A percentile compares a stretch with the other conserved stretches of the same genome.
Conservation (phyloP, 1,140 invertebrate species). For the Drosophila lowei region DNA sequence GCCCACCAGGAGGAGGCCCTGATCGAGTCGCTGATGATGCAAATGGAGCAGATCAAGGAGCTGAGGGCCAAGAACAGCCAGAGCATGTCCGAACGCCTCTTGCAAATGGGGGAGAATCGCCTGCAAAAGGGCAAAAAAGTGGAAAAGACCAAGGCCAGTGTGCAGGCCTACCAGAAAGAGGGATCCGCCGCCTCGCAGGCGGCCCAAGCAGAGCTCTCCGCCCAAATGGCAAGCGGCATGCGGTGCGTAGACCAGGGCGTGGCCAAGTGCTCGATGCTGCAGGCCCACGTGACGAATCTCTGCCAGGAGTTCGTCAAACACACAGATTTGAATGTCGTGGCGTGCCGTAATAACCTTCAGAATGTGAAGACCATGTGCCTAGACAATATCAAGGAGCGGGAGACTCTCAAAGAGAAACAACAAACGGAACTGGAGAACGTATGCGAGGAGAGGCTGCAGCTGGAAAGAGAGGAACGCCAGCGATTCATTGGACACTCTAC, state of each 20-base stretch:
- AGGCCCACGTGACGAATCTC: conserved; percentile 61
- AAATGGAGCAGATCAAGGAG: conserved; percentile 60
- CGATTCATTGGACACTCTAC: conserved; percentile 31
- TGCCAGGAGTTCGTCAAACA: conserved; percentile 36
- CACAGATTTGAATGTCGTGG: conserved; percentile 26
- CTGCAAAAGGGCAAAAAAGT: conserved; percentile 18
- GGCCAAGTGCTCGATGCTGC: conserved; percentile 57
- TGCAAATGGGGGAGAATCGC: conserved; percentile 45
- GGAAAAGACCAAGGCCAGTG: conserved; percentile 28
- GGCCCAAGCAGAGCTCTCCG: conserved; percentile 41
- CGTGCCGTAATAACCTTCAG: conserved; percentile 26
- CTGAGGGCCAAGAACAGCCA: conserved; percentile 44
- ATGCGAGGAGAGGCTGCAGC: conserved; percentile 23
- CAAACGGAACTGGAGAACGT: conserved; percentile 11
- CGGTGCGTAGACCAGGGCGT: conserved; percentile 51
- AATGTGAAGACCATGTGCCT: conserved; percentile 27
- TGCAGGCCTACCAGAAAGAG: conserved; percentile 37
- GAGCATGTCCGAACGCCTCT: conserved; percentile 43
- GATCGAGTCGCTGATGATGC: conserved; percentile 47
- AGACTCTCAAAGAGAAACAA: conserved; percentile 30
- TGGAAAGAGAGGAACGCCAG: conserved; percentile 36
- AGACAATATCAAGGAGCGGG: conserved; percentile 20
- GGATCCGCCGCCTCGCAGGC: conserved; percentile 19
- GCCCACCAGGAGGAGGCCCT: conserved; percentile 52
- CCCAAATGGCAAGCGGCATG: conserved; percentile 45